Base-by-base conservation (phyloP, 2,797 vertebrate species). In the Lycodopsis pacificus region DNA sequence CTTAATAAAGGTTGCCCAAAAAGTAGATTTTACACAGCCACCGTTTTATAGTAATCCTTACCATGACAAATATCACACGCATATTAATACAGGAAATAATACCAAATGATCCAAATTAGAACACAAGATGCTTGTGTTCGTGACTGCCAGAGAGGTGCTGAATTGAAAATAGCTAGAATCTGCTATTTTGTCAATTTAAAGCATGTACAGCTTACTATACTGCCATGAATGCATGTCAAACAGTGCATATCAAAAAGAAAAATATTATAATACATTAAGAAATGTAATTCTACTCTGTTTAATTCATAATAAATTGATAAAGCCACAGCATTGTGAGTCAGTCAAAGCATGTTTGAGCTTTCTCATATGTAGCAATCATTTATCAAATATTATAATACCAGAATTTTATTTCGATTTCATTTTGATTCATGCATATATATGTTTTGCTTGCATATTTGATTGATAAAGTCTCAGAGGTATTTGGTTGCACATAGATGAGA, bases 191-290 rank as follows among this genome's bases (percentile, higher is more conserved):
- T 2, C 19, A 66, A 65, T 66, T 68, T 13, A n/a, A 4, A 38
- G 79, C 76, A 71, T 87, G 77, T 34, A 65, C 25, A 76, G 38
- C 82, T 71, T 68, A 72, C 48, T 57, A 54, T 54, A 83, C 63
- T 58, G 58, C 65, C 70, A 79, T 68, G n/a, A 64, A 53, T 76
- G 76, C 87, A 84, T 83, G 68, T 82, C 27, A 59, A 44, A 65
- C 34, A 49, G 48, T 49, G 65, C 58, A 79, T 64, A 77, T 53
- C 30, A 65, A 51, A 69, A 66, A 65, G 0, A 61, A 22, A 71
- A 63, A 57, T 25, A 34, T 25, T 10, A 4, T 40, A 46, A 44
- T 14, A 7, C 22, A 53, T 5, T 22, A 6, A 48, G 4, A 42
- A 20, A 4, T 32, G n/a, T 15, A 5, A 22, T 68, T 51, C 19